Percentiles rank a stretch among this genome's conserved stretches.
phyloP scores from a whole-genome alignment of 2,888 invertebrate genomes.

The Macropis europaea region DNA sequence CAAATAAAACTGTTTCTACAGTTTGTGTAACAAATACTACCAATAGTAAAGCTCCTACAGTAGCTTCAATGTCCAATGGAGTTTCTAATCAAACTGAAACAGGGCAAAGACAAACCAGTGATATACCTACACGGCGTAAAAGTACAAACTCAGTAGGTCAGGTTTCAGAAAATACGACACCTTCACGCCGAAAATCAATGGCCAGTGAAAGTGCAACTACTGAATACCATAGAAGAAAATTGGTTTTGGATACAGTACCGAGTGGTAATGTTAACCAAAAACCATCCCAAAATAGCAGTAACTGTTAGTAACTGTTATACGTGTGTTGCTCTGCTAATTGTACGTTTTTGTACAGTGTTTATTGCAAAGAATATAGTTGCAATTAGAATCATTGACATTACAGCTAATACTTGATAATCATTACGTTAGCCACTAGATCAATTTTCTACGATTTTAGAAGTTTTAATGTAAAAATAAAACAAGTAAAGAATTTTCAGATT shows the following conservation, averaged over 20 bases:
- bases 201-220: slow-evolving; percentile 73
- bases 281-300: slow-evolving; percentile 64
- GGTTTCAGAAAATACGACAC: slow-evolving; percentile 69
- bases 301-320: slow-evolving; percentile 52
- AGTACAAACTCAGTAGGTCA: slow-evolving; percentile 71
- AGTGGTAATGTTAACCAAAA: slow-evolving; percentile 61
- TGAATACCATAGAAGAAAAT: slow-evolving; percentile 73
- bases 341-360: slow-evolving; percentile 73
- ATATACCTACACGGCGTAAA: slow-evolving; percentile 70
- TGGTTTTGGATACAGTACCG: slow-evolving; percentile 70
- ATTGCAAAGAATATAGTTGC: slow-evolving; percentile 71
- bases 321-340: slow-evolving; percentile 53
- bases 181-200: slow-evolving; percentile 81
- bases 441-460: slow-evolving; percentile 45
- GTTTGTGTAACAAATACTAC: slow-evolving; percentile 44
- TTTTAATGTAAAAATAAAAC: slow-evolving; percentile 18
- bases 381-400: slow-evolving; percentile 59
- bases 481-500: slow-evolving; percentile 16
- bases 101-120: slow-evolving; percentile 52
- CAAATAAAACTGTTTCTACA: slow-evolving; percentile 56
- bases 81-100: slow-evolving; percentile 50
- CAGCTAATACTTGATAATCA: slow-evolving; percentile 45
- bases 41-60: slow-evolving; percentile 43
- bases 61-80: slow-evolving; percentile 49
- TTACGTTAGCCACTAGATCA: slow-evolving; percentile 47